Conservation (phyloP, 2,113 vertebrate genomes). For the Hippocampus zosterae region DNA sequence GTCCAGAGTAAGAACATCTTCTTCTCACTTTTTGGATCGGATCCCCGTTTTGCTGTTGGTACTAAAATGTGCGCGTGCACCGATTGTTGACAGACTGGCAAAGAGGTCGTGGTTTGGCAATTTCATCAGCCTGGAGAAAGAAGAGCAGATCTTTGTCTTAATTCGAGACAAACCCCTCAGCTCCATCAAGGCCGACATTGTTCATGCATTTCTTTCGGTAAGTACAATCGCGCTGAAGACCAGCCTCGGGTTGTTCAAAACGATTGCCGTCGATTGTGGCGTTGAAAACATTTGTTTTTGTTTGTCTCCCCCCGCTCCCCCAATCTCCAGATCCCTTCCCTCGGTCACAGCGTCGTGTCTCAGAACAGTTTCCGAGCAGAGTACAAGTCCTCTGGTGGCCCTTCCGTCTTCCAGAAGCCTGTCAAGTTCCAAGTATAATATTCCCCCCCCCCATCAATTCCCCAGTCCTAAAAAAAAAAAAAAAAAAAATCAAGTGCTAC, state of each 20-base stretch:
- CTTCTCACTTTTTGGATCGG: not conserved
- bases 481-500: too few relatives aligned
- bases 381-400: slow-evolving; percentile 84
- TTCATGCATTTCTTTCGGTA: slow-evolving; percentile 89
- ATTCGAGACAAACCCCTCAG: slow-evolving; percentile 89
- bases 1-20: slow-evolving; percentile 81
- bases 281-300: not conserved
- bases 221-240: slow-evolving; percentile 32
- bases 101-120: slow-evolving; percentile 94
- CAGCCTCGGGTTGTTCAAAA: not conserved
- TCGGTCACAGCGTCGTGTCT: slow-evolving; percentile 90
- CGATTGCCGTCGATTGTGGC: not conserved
- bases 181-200: slow-evolving; percentile 92
- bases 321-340: slow-evolving; percentile 81
- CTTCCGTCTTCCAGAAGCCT: slow-evolving; percentile 92
- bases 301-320: not conserved
- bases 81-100: slow-evolving; percentile 72
- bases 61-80: not conserved
- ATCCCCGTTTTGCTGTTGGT: not conserved
- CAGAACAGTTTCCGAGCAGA: slow-evolving; percentile 92
- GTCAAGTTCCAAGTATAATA: slow-evolving; percentile 82
- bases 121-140: slow-evolving; percentile 89
- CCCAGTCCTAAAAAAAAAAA: not conserved
- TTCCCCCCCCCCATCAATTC: not conserved
- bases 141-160: slow-evolving; percentile 89